Evolutionary conservation across 1,140 invertebrate species (phyloP), one percentile per base, ranked within the genome.

Genomic region (Acromyrmex echinatior): DNA sequence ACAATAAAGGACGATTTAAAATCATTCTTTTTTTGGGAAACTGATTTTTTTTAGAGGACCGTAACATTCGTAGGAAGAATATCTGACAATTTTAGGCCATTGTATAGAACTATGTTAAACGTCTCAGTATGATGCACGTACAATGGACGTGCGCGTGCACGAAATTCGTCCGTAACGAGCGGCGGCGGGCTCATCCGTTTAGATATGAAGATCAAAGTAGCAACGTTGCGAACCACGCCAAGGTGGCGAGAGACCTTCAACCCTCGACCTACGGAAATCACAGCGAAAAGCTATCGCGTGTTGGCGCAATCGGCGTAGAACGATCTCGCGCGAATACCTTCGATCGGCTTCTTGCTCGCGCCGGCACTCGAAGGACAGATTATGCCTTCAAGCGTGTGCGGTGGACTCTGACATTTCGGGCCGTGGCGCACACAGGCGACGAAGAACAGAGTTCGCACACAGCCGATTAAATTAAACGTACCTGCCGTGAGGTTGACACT

Each of bases 181-280:
- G 53, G 21, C 74, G 25, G 31, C 62, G 25, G 35, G 4, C 25
- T 74, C 39, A 51, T n/a, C 31, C 62, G 25, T 35, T 78, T 25
- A 35, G 28, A 49, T 28, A 82, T 31, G 39, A 53, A 90, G 82
- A 82, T 80, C 86, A 65, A 85, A 77, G 79, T 39, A 63, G 65
- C 77, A 65, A 70, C 77, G 70, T 81, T 66, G 60, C 35, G 62
- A 66, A 82, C 51, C 77, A 73, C 12, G 73, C 45, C 18, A 45
- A 21, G 78, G 63, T 45, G 68, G 49, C 56, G 84, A 25, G 74
- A 81, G 85, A 93, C 93, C 92, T 93, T 93, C 92, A 93, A 92
- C 91, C 90, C 89, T 90, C 90, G 90, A 86, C 92, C 91, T 90
- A 91, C 88, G 53, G 63, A 63, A 85, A 58, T 28, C 60, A 18